phyloP scores from a whole-genome alignment of 1,140 invertebrate genomes.

The Tyrophagus putrescentiae region DNA sequence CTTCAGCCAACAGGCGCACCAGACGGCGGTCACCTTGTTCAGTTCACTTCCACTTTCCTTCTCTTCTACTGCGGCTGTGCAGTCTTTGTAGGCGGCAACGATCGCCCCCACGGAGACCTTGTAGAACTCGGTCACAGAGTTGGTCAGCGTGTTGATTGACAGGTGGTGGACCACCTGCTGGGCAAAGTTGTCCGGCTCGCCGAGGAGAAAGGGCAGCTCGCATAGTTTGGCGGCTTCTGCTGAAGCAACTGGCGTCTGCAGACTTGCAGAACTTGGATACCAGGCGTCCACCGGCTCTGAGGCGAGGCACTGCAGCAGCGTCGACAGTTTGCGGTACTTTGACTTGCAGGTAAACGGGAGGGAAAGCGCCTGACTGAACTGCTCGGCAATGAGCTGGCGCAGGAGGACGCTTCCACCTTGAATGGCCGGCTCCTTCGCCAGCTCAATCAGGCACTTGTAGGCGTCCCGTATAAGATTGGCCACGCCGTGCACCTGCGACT shows the following conservation, averaged over 20 bases:
- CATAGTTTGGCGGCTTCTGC: neutral
- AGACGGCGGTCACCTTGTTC: neutral
- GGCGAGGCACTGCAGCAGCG: neutral
- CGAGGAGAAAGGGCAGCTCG: neutral
- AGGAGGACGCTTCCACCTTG: neutral
- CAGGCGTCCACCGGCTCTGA: neutral
- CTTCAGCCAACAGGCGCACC: slow-evolving; percentile 15
- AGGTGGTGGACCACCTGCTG: neutral
- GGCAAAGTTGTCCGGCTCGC: neutral
- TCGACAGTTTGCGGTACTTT: slow-evolving; percentile 12
- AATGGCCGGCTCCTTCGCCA: neutral
- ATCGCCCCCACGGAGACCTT: slow-evolving; percentile 1
- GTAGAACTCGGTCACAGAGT: slow-evolving; percentile 2
- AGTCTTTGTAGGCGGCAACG: neutral
- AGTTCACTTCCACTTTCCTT: no score
- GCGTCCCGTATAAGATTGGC: neutral
- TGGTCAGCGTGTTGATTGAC: slow-evolving; percentile 1
- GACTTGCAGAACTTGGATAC: neutral
- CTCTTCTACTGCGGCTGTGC: no score
- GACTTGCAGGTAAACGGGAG: slow-evolving; percentile 15
- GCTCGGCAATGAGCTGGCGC: neutral
- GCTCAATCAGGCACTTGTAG: slow-evolving; percentile 6
- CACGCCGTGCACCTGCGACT: slow-evolving; percentile 6
- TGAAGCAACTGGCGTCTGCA: no score
- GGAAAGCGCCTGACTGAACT: neutral